Evolutionary conservation across 2,113 vertebrate species (phyloP), one percentile per base, ranked within the genome.

Genomic region (Trogon surrucura): DNA sequence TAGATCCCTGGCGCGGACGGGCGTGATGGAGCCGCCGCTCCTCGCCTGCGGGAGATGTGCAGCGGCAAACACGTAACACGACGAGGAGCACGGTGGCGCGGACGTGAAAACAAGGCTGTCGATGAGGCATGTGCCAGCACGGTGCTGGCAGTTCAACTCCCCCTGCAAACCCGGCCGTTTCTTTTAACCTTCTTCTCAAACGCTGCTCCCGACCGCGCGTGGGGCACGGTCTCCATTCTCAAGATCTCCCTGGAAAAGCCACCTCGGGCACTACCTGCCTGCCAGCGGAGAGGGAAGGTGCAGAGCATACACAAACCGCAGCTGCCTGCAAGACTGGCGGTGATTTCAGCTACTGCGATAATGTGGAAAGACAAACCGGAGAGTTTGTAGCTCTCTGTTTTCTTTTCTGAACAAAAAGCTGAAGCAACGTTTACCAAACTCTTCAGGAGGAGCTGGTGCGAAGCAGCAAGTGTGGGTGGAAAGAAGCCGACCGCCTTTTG

Each of bases 1-100:
- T 5, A 51, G 69, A 16, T 1, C 58, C 77, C 66, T 13, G 80
- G 20, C 29, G 74, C 3, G 87, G 38, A 8, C 50, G 78, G 80
- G 29, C 11, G 41, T 11, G 41, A 41, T 41, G 41, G 41, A 41
- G 41, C 41, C 41, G 13, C 10, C 41, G 41, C 41, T 41, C 41
- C 41, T 41, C 13, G 41, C 41, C 41, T 50, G 85, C 50, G 60
- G 73, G 48, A 89, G 45, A 20, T 8, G n/a, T 23, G 6, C 1
- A 1, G 50, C 1, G 27, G 53, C 0, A 5, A 34, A 45, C 41
- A 2, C 0, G 27, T 3, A 30, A 22, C 47, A 10, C 3, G 5
- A 30, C 32, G 7, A 48, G 56, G 3, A 48, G 67, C 60, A 21
- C 45, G 56, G 87, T 30, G 3, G 4, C 8, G 51, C 1, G 45